Conservation (phyloP, 2,113 vertebrate species). For the Eulemur macaco region DNA sequence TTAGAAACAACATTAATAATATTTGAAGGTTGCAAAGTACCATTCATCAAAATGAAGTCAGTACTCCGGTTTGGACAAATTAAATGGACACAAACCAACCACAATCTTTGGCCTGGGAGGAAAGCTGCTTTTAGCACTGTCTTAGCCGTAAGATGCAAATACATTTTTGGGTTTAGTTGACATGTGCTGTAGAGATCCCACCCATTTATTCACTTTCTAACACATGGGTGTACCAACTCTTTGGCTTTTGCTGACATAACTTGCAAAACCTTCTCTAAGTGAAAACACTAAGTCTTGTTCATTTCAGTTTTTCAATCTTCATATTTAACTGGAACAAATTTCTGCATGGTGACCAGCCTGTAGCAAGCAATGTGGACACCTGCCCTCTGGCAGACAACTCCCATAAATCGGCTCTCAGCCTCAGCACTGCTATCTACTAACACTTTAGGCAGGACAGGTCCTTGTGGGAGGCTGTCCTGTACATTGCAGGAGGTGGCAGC, state of each 20-base stretch:
- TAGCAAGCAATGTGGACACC: not conserved
- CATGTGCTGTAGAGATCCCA: not conserved
- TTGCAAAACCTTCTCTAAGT: not conserved
- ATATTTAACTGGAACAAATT: not conserved
- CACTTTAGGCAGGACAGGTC: rapidly evolving
- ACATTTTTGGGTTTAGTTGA: not conserved
- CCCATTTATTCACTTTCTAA: not conserved
- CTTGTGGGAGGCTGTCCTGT: rapidly evolving
- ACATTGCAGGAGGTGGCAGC: not conserved
- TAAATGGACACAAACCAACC: not conserved
- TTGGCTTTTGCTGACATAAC: not conserved
- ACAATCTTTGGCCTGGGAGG: not conserved
- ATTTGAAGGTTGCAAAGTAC: not conserved
- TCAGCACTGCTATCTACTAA: rapidly evolving
- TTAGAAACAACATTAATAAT: not conserved
- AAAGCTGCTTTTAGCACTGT: not conserved
- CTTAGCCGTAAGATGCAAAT: not conserved
- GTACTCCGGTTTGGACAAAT: not conserved
- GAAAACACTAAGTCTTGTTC: not conserved
- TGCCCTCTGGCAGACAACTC: rapidly evolving
- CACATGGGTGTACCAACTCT: not conserved
- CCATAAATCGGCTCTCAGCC: rapidly evolving
- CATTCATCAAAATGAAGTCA: not conserved
- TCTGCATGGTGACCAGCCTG: not conserved
- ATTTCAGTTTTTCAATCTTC: not conserved